Evolutionary conservation across 2,888 invertebrate genomes (phyloP).

Genomic region (Uloborus plumipes): DNA sequence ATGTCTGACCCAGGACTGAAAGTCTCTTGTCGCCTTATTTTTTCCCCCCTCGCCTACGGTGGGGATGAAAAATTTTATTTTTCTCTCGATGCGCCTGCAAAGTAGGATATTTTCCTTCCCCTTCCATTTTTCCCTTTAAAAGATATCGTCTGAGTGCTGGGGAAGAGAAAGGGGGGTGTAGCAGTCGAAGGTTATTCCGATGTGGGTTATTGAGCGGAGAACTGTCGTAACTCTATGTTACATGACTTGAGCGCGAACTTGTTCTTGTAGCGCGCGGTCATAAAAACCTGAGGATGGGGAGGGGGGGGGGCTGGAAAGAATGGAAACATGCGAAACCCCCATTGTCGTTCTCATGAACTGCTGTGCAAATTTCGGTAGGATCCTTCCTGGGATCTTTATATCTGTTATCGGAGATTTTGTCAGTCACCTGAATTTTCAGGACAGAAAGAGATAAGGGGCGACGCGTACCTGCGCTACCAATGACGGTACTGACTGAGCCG

Average conservation of each 20-base stretch:
- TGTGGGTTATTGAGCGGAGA: constrained; percentile 61
- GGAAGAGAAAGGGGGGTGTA: constrained; percentile 16
- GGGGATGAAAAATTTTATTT: constrained; percentile 53
- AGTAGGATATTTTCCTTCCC: constrained; percentile 29
- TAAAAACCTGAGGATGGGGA: constrained; percentile 37
- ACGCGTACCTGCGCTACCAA: no score
- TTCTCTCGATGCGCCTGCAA: constrained; percentile 35
- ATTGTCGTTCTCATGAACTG: no score
- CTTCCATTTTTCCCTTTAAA: constrained; percentile 23
- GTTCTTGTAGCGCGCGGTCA: constrained; percentile 55
- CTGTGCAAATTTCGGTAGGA: no score
- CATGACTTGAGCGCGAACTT: constrained; percentile 47
- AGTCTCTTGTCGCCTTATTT: constrained; percentile 58
- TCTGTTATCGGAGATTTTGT: no score
- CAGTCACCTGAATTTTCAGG: no score
- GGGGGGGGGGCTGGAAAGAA: constrained; percentile 5
- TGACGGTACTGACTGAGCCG: no score
- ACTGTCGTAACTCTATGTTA: constrained; percentile 54
- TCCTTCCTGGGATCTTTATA: no score
- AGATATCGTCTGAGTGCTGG: constrained; percentile 8
- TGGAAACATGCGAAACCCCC: not conserved
- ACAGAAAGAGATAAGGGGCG: no score
- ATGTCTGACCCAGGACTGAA: constrained; percentile 59
- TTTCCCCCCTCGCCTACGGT: constrained; percentile 16
- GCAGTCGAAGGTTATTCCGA: constrained; percentile 62